These are phyloP conservation scores for Lamellibrachia columna DNA, from an alignment of 2,888 invertebrate species.

Conservation along the genomic window DNA sequence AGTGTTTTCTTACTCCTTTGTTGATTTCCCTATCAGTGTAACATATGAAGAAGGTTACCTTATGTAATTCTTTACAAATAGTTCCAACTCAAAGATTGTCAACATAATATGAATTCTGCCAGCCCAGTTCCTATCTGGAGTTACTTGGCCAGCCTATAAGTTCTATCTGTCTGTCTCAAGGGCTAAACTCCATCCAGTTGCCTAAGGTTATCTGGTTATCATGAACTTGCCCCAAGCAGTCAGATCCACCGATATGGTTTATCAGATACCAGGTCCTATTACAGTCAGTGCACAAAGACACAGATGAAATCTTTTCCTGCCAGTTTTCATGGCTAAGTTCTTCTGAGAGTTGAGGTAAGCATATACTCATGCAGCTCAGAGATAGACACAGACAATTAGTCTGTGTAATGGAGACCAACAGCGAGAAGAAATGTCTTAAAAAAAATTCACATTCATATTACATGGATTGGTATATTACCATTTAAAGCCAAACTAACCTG, in stretches of 20 bases:
- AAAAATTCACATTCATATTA: not conserved
- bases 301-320: not conserved
- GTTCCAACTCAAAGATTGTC: not conserved
- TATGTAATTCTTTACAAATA: not conserved
- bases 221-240: not conserved
- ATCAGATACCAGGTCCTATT: not conserved
- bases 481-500: not conserved
- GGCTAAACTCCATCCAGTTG: not conserved
- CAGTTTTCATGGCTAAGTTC: not conserved
- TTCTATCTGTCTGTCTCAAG: not conserved
- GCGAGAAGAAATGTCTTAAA: not conserved
- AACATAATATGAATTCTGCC: slow-evolving; percentile 9
- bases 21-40: not conserved
- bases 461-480: not conserved
- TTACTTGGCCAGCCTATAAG: not conserved
- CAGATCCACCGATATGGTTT: not conserved
- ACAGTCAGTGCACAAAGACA: not conserved
- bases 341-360: not conserved
- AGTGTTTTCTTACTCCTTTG: not conserved
- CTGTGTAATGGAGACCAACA: not conserved
- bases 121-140: not conserved
- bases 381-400: not conserved
- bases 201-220: not conserved
- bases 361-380: not conserved
- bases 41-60: not conserved